Percentiles rank a stretch among this genome's conserved stretches.
Evolutionary conservation across 2,888 invertebrate genomes (phyloP).

Genomic region (Cheilosia soror): DNA sequence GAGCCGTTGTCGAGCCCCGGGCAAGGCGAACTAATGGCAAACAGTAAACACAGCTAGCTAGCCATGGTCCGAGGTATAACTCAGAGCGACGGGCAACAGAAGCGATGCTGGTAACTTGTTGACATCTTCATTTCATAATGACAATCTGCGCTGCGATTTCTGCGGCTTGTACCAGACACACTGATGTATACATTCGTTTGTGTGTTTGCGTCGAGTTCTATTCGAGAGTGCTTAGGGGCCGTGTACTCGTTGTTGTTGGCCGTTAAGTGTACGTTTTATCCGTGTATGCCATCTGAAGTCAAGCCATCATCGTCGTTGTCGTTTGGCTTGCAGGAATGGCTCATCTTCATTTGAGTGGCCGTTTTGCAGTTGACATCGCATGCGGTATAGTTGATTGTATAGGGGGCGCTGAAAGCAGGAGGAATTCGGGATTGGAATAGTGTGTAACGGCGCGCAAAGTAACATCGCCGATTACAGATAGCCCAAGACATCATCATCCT

Average conservation of each 20-base stretch:
- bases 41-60: conserved; percentile 60
- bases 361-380: conserved; percentile 46
- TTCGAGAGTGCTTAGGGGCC: conserved; percentile 34
- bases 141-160: conserved; percentile 70
- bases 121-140: conserved; percentile 76
- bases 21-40: conserved; percentile 61
- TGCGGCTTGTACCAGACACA: conserved; percentile 7
- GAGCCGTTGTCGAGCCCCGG: conserved; percentile 10
- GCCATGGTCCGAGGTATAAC: conserved; percentile 60
- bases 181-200: conserved; percentile 27
- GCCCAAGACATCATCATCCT: conserved; percentile 56
- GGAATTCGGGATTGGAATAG: not conserved
- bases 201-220: conserved; percentile 38
- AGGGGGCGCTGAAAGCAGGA: not conserved
- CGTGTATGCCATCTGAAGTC: conserved; percentile 74
- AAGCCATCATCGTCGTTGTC: conserved; percentile 58
- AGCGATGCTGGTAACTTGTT: conserved; percentile 75
- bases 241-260: conserved; percentile 35
- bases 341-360: conserved; percentile 73
- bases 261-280: conserved; percentile 65
- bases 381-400: conserved; percentile 43
- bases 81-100: conserved; percentile 62
- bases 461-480: conserved; percentile 65
- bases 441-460: conserved; percentile 38
- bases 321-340: conserved; percentile 54